A percentile compares a stretch with the other conserved stretches of the same genome.
Evolutionary conservation across 2,797 vertebrate species (phyloP).

Genomic region (Melanotaenia parkinsoni): DNA sequence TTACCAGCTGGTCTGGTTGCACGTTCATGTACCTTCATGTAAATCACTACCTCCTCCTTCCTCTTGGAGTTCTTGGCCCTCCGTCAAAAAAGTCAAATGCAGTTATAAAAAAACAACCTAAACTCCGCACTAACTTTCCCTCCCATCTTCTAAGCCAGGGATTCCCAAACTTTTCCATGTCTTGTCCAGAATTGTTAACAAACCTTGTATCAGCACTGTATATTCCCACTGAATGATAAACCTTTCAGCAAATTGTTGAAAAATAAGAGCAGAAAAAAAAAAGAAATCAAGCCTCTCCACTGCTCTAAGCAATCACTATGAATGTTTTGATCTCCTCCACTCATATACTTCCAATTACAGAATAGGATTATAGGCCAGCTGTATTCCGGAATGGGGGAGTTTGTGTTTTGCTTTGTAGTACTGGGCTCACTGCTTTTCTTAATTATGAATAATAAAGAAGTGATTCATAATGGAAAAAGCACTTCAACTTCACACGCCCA

Average conservation of each 20-base stretch:
- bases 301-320: conserved; percentile 8
- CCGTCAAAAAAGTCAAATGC: too few relatives aligned
- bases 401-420: conserved; percentile 60
- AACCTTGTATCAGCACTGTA: too few relatives aligned
- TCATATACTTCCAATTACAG: conserved; percentile 65
- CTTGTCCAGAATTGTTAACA: too few relatives aligned
- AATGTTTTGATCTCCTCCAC: conserved; percentile 49
- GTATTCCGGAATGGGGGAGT: conserved; percentile 46
- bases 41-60: too few relatives aligned
- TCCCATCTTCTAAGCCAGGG: not conserved
- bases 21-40: too few relatives aligned
- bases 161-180: too few relatives aligned
- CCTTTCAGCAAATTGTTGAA: too few relatives aligned
- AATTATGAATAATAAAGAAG: conserved; percentile 77
- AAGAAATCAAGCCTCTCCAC: too few relatives aligned
- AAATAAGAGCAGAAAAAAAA: too few relatives aligned
- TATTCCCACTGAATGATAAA: too few relatives aligned
- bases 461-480: conserved; percentile 75
- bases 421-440: conserved; percentile 64
- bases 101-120: not conserved
- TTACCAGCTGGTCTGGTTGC: too few relatives aligned
- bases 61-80: too few relatives aligned
- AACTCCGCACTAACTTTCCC: not conserved
- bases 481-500: conserved; percentile 64
- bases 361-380: conserved; percentile 54